Evolutionary conservation across 2,888 invertebrate species (phyloP), one percentile per base, ranked within the genome.

Genomic region (Anoncus sp.): DNA sequence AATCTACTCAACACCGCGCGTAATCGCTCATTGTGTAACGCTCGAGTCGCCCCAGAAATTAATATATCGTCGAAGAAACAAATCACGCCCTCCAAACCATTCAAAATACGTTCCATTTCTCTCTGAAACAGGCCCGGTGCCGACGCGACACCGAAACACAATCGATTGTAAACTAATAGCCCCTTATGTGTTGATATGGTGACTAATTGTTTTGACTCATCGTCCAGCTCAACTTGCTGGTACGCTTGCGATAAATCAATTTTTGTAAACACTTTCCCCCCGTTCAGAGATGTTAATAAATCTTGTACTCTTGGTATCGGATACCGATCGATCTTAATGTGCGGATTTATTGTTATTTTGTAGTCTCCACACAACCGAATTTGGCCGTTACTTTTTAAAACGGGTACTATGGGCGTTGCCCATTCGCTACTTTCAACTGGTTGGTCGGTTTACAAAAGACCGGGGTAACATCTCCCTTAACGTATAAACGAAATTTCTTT

Each of bases 231-330:
- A 4, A 31, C 7, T 31, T 31, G 31, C 7, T 31, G 31, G 31
- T 31, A 31, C 7, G 31, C 31, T 31, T 31, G 31, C 31, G 31
- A 31, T 31, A 31, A 7, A 31, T 31, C 31, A 7, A 91, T 74
- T 77, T 87, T 89, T 6, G 86, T 81, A 79, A 90, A 91, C 20
- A 82, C 71, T 35, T 75, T 82, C 22, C 87, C 88, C 51, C 85
- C 86, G 60, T 77, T 71, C 22, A 66, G 24, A 12, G 22, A 20
- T 14, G 69, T 62, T 16, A 83, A 79, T n/a, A 85, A 47, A 55
- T 84, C 81, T 31, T 83, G 79, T 3, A 81, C 73, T 5, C 69
- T 6, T 4, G 49, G 49, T 4, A 49, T 49, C 2, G 49, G 49
- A 4, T 24, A 20, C 10, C 49, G 20, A 43, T 84, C 83, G 7